Evolutionary conservation across 2,888 invertebrate species (phyloP).

Genomic region (Cryptus armator): DNA sequence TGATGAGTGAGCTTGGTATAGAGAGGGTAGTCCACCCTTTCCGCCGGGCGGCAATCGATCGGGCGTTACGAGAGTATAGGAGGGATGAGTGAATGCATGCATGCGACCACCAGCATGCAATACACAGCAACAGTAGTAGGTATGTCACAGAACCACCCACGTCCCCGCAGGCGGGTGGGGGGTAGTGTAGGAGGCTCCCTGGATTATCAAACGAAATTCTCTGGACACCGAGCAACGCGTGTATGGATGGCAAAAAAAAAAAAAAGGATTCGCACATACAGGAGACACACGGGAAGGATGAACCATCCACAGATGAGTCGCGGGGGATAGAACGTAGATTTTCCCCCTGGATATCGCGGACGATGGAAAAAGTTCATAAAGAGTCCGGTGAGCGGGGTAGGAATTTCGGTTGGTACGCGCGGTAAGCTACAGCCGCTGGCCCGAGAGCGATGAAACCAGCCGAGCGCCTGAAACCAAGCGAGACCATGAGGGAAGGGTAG

Average conservation of each 20-base stretch:
- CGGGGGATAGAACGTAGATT: constrained; percentile 24
- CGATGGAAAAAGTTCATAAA: constrained; percentile 55
- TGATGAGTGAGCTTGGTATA: constrained; percentile 26
- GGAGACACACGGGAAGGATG: constrained; percentile 12
- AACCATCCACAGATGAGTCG: constrained; percentile 18
- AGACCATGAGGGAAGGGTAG: background rate
- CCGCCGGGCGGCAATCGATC: constrained; percentile 45
- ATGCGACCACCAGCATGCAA: background rate
- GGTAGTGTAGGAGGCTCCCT: constrained; percentile 10
- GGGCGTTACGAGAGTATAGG: constrained; percentile 13
- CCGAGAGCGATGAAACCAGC: constrained; percentile 20
- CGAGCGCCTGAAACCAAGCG: constrained; percentile 22
- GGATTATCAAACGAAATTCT: constrained; percentile 67
- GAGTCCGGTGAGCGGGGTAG: constrained; percentile 21
- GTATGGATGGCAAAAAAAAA: constrained; percentile 49
- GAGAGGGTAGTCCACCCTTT: constrained; percentile 26
- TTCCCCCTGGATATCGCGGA: constrained; percentile 22
- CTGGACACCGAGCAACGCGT: constrained; percentile 26
- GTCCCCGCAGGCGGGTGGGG: background rate
- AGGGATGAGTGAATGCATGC: constrained; percentile 17
- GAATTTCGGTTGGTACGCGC: constrained; percentile 40
- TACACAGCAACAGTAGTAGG: constrained; percentile 3
- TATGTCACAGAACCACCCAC: constrained; percentile 37
- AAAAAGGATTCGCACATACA: constrained; percentile 26
- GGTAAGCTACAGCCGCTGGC: background rate